Percentiles rank a stretch among this genome's conserved stretches.
Evolutionary conservation across 30 jellyfish, hydroid and myxozoan species (phyloP).

Genomic region (Catostylus mosaicus): DNA sequence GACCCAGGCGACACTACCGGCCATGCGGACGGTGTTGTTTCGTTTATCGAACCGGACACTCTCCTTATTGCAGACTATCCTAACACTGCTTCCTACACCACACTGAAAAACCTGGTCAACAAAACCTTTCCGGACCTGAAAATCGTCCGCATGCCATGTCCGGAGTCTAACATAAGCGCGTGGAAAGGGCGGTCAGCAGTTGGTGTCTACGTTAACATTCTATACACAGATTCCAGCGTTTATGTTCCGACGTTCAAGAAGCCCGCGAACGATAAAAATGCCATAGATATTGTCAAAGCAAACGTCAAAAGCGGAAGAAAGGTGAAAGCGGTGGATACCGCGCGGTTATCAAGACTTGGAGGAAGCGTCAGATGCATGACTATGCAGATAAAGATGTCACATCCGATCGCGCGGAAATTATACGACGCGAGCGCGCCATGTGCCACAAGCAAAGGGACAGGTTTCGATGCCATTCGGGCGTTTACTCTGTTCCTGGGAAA

Average conservation of each 20-base stretch:
- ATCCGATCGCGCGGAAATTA: slow-evolving; percentile 41
- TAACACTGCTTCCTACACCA: slow-evolving; percentile 7
- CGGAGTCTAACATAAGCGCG: slow-evolving; percentile 27
- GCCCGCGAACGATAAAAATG: slow-evolving; percentile 6
- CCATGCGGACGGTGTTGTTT: slow-evolving; percentile 56
- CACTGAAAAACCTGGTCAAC: slow-evolving; percentile 1
- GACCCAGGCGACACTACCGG: slow-evolving; percentile 65
- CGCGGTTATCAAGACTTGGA: slow-evolving; percentile 33
- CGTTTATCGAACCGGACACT: slow-evolving; percentile 46
- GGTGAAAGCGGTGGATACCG: slow-evolving; percentile 30
- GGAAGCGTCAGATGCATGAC: slow-evolving; percentile 65
- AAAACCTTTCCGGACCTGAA: slow-evolving; percentile 26
- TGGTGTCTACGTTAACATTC: slow-evolving; percentile 55
- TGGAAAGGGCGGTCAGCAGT: slow-evolving; percentile 49
- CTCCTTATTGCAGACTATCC: slow-evolving; percentile 31
- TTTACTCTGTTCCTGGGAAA: background rate
- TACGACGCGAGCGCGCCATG: slow-evolving; percentile 19
- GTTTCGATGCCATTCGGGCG: background rate
- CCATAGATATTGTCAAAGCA: slow-evolving; percentile 9
- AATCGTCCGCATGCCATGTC: slow-evolving; percentile 47
- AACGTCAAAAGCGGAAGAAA: slow-evolving; percentile 9
- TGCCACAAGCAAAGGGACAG: background rate
- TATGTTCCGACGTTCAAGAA: slow-evolving; percentile 36
- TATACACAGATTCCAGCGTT: slow-evolving; percentile 36
- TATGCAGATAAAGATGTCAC: slow-evolving; percentile 16